phyloP scores from a whole-genome alignment of 1,140 invertebrate genomes.

The Eurosta solidaginis region DNA sequence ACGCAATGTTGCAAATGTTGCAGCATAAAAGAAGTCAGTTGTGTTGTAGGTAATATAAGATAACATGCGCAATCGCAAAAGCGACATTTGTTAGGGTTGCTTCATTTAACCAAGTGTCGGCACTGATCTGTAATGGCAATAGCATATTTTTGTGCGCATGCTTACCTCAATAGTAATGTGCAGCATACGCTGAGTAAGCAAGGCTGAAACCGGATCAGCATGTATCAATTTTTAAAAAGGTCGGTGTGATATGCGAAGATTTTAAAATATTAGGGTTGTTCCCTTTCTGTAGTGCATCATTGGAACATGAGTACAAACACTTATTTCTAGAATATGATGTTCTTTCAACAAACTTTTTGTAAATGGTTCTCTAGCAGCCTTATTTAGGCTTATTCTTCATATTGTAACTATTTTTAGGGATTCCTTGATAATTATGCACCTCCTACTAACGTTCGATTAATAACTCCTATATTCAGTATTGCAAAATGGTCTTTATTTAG shows the following conservation, averaged over 20 bases:
- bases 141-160: constrained; percentile 39
- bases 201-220: no score
- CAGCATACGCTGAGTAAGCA: no score
- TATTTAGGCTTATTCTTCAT: not conserved
- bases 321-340: not conserved
- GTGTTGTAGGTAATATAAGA: not conserved
- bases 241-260: no score
- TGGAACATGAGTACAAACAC: not conserved
- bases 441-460: no score
- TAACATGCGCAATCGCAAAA: not conserved
- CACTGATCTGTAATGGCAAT: constrained; percentile 55
- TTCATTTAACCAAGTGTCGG: constrained; percentile 57
- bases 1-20: constrained; percentile 36
- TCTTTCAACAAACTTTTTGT: not conserved
- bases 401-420: not conserved
- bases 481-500: no score
- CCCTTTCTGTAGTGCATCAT: not conserved
- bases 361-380: not conserved
- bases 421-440: no score
- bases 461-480: no score
- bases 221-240: no score
- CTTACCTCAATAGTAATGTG: no score
- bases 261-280: no score
- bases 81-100: constrained; percentile 43
- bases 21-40: not conserved